Evolutionary conservation across 2,888 invertebrate species (phyloP), one percentile per base, ranked within the genome.

Genomic region (Drosophila bunnanda): DNA sequence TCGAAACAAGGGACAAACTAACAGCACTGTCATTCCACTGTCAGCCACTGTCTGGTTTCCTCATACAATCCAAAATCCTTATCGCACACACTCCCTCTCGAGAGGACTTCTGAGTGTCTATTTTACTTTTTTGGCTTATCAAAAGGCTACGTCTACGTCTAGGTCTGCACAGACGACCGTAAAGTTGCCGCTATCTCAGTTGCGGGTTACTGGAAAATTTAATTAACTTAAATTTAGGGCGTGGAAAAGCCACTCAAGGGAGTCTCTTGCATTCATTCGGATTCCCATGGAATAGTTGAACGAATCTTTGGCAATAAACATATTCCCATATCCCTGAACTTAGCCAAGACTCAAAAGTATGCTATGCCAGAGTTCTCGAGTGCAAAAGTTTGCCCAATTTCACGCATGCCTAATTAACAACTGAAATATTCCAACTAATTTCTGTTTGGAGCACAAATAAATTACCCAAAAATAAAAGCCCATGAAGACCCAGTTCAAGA

Each of bases 321-420:
- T 50, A n/a, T 59, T 43, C 60, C 38, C 48, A 58, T 32, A 53
- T 38, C 38, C 17, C 30, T n/a, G 30, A 13, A 64, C 39, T n/a
- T 56, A 50, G 48, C n/a, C 30, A 30, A 25, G 50, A 36, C 55
- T 59, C 38, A 34, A 77, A 77, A 77, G 62, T 69, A 62, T 80
- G 62, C 64, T 48, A 54, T 17, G 58, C 54, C 5, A 15, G 46
- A 46, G 59, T 54, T 57, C 58, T 58, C 20, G 9, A 34, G 34
- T 38, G 32, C 39, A 54, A 59, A 60, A 78, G 55, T 68, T 64
- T 50, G 66, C 60, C 72, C 79, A 89, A 89, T 89, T 88, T 89
- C 74, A 89, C 88, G 86, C 88, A 78, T 88, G 86, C 80, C 80
- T 85, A 85, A 85, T 85, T 85, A 89, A 88, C 64, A 88, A 65